Evolutionary conservation across 2,797 vertebrate genomes (phyloP).

Genomic region (Ataeniobius toweri): DNA sequence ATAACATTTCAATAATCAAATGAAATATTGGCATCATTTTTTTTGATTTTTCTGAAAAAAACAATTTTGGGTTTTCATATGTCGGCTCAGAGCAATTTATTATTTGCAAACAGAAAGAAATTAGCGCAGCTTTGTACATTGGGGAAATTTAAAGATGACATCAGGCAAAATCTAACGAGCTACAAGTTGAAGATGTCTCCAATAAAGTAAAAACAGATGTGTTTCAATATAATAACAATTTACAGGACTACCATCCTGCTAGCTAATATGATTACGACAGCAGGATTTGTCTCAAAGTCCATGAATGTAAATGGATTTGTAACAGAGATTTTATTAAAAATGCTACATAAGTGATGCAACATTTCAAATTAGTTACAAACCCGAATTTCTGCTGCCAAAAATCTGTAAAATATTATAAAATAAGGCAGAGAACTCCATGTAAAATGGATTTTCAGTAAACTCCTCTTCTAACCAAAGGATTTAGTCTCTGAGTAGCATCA

Average conservation of each 20-base stretch:
- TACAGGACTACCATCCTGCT: neutral
- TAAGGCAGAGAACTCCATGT: slow-evolving; percentile 12
- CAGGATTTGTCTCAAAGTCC: neutral
- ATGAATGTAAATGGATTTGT: slow-evolving; percentile 2
- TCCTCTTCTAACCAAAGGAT: neutral
- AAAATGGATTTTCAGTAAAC: slow-evolving; percentile 17
- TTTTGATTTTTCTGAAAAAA: neutral
- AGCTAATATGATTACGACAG: neutral
- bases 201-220: neutral
- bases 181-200: neutral
- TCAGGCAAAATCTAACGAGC: neutral
- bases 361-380: slow-evolving; percentile 44
- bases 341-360: slow-evolving; percentile 37
- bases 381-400: slow-evolving; percentile 20
- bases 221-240: neutral
- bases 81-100: too few relatives aligned
- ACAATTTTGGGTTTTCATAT: neutral
- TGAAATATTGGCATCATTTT: neutral
- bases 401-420: slow-evolving; percentile 35
- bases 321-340: slow-evolving; percentile 42
- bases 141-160: neutral
- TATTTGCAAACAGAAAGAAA: neutral
- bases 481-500: neutral
- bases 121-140: neutral
- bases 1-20: neutral